phyloP scores from a whole-genome alignment of 35 echinoderm and acorn worm species.

The Hemicentrotus pulcherrimus region DNA sequence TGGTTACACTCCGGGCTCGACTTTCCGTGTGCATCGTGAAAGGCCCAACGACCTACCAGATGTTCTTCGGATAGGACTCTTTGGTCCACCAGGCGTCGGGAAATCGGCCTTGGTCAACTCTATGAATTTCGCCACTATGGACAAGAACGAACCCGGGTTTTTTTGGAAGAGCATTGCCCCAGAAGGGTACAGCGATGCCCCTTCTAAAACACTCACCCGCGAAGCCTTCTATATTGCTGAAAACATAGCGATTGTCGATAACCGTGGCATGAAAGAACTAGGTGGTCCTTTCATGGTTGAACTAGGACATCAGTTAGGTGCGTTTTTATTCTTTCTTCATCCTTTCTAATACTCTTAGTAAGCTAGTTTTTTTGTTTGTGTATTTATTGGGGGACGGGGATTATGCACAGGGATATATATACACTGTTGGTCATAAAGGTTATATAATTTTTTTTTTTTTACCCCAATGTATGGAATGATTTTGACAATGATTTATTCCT shows the following conservation, averaged over 20 bases:
- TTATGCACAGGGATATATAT: too few species aligned
- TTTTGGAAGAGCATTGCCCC: not conserved
- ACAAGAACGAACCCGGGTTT: not conserved
- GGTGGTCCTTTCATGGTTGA: conserved; percentile 30
- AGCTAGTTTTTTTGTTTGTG: too few species aligned
- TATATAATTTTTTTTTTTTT: too few species aligned
- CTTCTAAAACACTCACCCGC: conserved; percentile 19
- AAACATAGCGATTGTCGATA: not conserved
- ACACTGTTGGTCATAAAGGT: too few species aligned
- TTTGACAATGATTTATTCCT: too few species aligned
- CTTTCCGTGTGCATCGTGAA: not conserved
- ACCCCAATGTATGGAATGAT: too few species aligned
- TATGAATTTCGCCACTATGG: not conserved
- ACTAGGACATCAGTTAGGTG: not conserved
- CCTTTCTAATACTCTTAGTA: too few species aligned
- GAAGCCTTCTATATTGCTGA: not conserved
- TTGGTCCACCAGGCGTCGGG: not conserved
- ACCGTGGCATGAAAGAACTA: not conserved
- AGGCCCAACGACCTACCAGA: not conserved
- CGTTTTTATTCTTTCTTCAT: not conserved
- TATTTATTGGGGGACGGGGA: too few species aligned
- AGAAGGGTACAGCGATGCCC: not conserved
- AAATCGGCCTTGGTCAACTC: conserved; percentile 32
- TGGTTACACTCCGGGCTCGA: not conserved
- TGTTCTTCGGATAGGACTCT: not conserved